Evolutionary conservation across 2,888 invertebrate genomes (phyloP), one percentile per base, ranked within the genome.

Genomic region (Marronus borbonicus): DNA sequence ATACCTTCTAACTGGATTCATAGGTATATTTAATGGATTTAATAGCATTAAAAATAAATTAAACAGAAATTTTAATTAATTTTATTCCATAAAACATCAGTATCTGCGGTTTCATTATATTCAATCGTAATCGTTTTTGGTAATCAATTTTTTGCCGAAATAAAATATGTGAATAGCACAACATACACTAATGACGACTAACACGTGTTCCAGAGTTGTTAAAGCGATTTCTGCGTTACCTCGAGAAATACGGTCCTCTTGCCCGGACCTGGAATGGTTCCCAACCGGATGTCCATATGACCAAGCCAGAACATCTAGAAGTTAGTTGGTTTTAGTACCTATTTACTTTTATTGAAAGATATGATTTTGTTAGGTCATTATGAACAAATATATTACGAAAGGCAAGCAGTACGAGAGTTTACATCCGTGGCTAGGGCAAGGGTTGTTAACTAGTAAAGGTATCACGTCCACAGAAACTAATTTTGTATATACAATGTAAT

Each of bases 381-480:
- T 78, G 55, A 78, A 65, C 76, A 31, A 65, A 17, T 44, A 76
- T n/a, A 66, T 76, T 4, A 78, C 36, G 5, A 78, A 78, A 62
- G 78, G 78, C 20, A 14, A 49, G 10, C 55, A 12, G 4, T 76
- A 76, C 17, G 24, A 49, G 44, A 52, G 60, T 8, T 8, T 78
- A 14, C 44, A 52, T 20, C 75, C 76, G 10, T 78, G 78, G 78
- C 28, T 78, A 52, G 78, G 78, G 12, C 62, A 78, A 44, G 78
- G 78, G 3, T 60, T 78, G 49, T 55, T 78, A 60, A 66, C 74
- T 31, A 76, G 69, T 55, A 20, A 55, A 28, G 78, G 78, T 78
- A 75, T 12, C n/a, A 5, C 1, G 8, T n/a, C 17, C 12, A n/a
- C 1, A 1, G 28, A 31, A 4, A 64, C 10, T 28, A 12, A 64